Conservation (phyloP, 2,888 invertebrate species). For the Dendrolimus houi region DNA sequence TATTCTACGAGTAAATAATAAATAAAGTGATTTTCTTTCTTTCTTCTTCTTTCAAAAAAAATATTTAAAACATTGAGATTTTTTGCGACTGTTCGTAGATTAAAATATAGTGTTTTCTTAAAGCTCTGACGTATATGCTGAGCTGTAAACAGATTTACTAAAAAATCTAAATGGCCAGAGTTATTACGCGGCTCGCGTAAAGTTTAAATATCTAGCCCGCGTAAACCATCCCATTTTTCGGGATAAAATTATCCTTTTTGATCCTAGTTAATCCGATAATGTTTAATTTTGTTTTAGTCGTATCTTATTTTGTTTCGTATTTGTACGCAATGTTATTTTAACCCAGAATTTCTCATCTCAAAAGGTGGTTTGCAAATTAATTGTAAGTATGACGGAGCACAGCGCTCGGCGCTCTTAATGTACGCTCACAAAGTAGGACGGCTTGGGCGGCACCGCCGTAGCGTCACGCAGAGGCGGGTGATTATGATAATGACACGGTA, state of each 20-base stretch:
- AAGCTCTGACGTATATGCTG: no score
- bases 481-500: slow-evolving; percentile 73
- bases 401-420: slow-evolving; percentile 66
- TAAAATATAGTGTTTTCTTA: no score
- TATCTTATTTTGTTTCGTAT: not conserved
- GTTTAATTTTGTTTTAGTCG: no score
- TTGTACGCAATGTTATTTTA: slow-evolving; percentile 20
- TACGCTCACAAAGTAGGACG: slow-evolving; percentile 70
- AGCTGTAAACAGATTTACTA: no score
- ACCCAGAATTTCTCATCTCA: slow-evolving; percentile 41
- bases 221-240: not conserved
- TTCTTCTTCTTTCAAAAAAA: no score
- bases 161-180: no score
- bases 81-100: no score
- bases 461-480: slow-evolving; percentile 62
- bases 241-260: slow-evolving; percentile 3
- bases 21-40: no score
- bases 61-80: no score
- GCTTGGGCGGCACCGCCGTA: slow-evolving; percentile 55
- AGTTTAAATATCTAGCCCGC: not conserved
- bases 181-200: not conserved
- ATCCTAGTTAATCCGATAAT: not conserved
- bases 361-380: slow-evolving; percentile 61
- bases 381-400: slow-evolving; percentile 68
- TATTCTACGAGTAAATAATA: no score